Evolutionary conservation across 2,888 invertebrate species (phyloP).

Genomic region (Perizoma affinitatum): DNA sequence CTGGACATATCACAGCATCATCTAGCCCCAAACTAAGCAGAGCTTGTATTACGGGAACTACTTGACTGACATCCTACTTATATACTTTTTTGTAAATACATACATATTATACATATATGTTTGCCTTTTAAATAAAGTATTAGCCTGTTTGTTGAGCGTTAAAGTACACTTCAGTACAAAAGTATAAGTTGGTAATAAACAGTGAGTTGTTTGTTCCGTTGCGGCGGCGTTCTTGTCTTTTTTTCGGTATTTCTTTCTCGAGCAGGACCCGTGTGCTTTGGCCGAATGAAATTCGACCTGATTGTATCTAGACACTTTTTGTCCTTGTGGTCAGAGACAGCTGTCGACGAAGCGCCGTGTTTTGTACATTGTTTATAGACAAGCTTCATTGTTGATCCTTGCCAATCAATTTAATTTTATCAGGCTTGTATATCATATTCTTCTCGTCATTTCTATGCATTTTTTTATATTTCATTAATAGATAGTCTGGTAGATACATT

Average conservation of each 20-base stretch:
- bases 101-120: too few relatives aligned
- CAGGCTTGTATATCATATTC: constrained; percentile 12
- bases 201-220: constrained; percentile 68
- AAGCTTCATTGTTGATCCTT: constrained; percentile 46
- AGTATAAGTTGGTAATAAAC: constrained; percentile 65
- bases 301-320: constrained; percentile 80
- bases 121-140: constrained; percentile 10
- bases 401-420: constrained; percentile 32
- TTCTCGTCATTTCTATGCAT: too few relatives aligned
- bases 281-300: constrained; percentile 81
- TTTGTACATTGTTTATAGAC: constrained; percentile 70
- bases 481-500: too few relatives aligned
- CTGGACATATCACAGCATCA: too few relatives aligned
- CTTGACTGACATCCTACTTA: too few relatives aligned
- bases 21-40: too few relatives aligned
- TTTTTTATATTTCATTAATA: too few relatives aligned
- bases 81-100: too few relatives aligned
- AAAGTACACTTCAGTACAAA: constrained; percentile 53
- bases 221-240: constrained; percentile 58
- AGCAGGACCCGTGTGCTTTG: constrained; percentile 58
- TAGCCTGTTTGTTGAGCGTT: constrained; percentile 52
- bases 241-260: constrained; percentile 63
- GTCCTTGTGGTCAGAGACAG: constrained; percentile 79
- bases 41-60: too few relatives aligned
- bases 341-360: constrained; percentile 70